Percentiles rank a stretch among this genome's conserved stretches.
Evolutionary conservation across 1,140 invertebrate genomes (phyloP).

Genomic region (Apis dorsata): DNA sequence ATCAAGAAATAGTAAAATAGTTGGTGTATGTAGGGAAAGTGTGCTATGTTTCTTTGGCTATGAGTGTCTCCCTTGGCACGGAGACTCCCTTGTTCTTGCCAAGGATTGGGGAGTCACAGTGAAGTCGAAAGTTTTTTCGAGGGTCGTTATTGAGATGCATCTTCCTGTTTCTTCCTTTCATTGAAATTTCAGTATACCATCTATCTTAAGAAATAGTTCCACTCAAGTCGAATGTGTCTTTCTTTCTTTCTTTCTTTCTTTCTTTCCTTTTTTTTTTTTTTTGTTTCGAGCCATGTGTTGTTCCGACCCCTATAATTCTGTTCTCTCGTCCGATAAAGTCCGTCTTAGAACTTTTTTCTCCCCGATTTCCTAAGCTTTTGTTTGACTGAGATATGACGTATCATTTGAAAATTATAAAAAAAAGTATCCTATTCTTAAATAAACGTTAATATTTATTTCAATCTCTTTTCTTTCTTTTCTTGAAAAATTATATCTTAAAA

Average conservation of each 20-base stretch:
- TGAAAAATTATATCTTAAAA: too few relatives aligned
- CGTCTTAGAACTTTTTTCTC: too few relatives aligned
- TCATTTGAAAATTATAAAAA: neutral
- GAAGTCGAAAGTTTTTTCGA: conserved; percentile 9
- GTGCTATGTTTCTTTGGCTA: neutral
- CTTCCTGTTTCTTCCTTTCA: neutral
- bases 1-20: too few relatives aligned
- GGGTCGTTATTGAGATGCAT: neutral
- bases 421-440: too few relatives aligned
- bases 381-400: neutral
- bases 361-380: neutral
- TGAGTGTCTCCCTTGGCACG: neutral
- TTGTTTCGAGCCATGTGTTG: neutral
- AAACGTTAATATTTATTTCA: too few relatives aligned
- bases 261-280: neutral
- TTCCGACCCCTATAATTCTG: neutral
- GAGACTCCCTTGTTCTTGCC: conserved; percentile 20
- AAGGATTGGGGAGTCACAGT: conserved; percentile 15
- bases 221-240: neutral
- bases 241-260: too few relatives aligned
- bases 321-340: neutral
- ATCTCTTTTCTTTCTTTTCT: too few relatives aligned
- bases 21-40: too few relatives aligned
- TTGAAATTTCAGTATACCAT: neutral
- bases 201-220: neutral